Conservation (phyloP, 2,797 vertebrate genomes). For the Chromobotia macracanthus region DNA sequence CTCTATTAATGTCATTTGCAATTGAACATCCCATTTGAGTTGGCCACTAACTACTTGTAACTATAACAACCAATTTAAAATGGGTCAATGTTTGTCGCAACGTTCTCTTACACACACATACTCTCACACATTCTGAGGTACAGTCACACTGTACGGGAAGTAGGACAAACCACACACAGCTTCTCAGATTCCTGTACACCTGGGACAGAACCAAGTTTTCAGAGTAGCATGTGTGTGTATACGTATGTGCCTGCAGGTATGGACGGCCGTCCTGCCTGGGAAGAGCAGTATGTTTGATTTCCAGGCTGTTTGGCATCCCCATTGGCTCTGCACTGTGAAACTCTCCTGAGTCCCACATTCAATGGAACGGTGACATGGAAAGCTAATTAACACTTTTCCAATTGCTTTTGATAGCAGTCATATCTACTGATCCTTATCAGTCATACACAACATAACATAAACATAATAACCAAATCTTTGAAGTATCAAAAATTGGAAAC, state of each 20-base stretch:
- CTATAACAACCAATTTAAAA: conserved; percentile 64
- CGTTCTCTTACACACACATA: conserved; percentile 57
- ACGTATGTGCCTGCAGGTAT: conserved; percentile 46
- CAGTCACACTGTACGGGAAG: conserved; percentile 71
- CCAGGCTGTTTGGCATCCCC: neutral
- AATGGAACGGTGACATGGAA: conserved; percentile 47
- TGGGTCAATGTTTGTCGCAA: conserved; percentile 81
- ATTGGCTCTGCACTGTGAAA: conserved; percentile 31
- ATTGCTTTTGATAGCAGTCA: conserved; percentile 35
- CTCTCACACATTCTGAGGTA: conserved; percentile 64
- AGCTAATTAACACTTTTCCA: conserved; percentile 53
- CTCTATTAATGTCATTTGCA: neutral
- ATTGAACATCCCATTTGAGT: neutral
- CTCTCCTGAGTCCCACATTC: conserved; percentile 21
- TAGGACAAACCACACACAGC: conserved; percentile 81
- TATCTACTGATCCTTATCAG: conserved; percentile 15
- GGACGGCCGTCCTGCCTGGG: conserved; percentile 23
- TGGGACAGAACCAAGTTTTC: conserved; percentile 71
- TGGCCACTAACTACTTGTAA: conserved; percentile 15
- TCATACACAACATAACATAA: neutral
- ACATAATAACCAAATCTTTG: conserved; percentile 7
- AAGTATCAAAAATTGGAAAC: neutral
- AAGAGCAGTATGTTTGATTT: conserved; percentile 46
- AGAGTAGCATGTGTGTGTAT: conserved; percentile 51
- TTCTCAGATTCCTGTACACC: conserved; percentile 78